phyloP scores from a whole-genome alignment of 1,140 invertebrate species.

The Drosophila trapezifrons region DNA sequence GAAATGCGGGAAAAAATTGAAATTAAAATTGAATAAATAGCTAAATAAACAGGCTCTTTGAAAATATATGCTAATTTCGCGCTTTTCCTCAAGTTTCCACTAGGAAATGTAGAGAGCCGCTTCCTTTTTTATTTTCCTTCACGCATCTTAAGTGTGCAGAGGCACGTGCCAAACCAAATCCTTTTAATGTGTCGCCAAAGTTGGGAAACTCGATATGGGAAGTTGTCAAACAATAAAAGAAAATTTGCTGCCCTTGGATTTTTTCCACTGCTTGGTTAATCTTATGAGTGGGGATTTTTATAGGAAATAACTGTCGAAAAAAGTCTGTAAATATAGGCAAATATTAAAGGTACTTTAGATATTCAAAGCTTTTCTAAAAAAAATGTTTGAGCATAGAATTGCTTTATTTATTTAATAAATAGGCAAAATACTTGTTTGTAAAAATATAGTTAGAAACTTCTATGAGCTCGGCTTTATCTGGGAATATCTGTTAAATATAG shows the following conservation, averaged over 20 bases:
- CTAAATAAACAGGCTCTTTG: constrained; percentile 74
- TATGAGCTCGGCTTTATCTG: no score
- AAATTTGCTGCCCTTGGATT: constrained; percentile 7
- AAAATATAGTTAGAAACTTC: no score
- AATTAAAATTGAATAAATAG: constrained; percentile 80
- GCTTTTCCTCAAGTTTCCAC: constrained; percentile 65
- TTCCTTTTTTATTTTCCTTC: constrained; percentile 20
- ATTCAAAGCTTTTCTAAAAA: neutral
- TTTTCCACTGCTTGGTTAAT: neutral
- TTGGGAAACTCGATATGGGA: constrained; percentile 45
- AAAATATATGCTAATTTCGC: constrained; percentile 74
- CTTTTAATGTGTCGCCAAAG: constrained; percentile 77
- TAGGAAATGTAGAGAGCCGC: constrained; percentile 26
- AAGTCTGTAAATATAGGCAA: neutral
- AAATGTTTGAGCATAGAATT: neutral
- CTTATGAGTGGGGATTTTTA: neutral
- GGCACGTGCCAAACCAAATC: constrained; percentile 71
- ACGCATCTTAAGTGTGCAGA: constrained; percentile 22
- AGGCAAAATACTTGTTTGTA: no score
- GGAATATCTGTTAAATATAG: no score
- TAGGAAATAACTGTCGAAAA: neutral
- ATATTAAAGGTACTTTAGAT: no score
- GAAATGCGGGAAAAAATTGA: constrained; percentile 25
- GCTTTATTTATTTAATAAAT: no score
- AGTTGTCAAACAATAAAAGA: constrained; percentile 27